Conservation (phyloP, 2,888 invertebrate species). For the Hipparchia semele region DNA sequence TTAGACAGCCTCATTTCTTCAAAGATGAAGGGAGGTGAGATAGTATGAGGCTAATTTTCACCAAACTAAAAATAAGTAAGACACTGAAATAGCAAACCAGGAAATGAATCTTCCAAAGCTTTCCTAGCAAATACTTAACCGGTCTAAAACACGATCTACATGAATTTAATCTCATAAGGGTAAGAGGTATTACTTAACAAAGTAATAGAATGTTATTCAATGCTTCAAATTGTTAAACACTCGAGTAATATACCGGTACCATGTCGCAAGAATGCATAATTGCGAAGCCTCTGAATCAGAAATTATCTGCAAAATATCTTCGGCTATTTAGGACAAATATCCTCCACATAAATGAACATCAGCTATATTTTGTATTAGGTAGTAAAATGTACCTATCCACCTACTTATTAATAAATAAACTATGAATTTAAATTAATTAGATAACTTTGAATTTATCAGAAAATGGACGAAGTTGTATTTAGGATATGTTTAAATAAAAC, state of each 20-base stretch:
- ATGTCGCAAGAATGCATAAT: constrained; percentile 25
- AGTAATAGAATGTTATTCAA: constrained; percentile 20
- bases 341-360: background rate
- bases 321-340: constrained; percentile 34
- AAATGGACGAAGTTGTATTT: background rate
- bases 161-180: constrained; percentile 10
- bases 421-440: background rate
- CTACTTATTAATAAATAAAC: background rate
- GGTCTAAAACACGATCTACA: background rate
- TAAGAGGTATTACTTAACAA: constrained; percentile 11
- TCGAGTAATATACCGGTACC: background rate
- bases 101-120: background rate
- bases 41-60: background rate
- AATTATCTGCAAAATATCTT: constrained; percentile 25
- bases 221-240: constrained; percentile 12
- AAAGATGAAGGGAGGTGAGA: too few relatives aligned
- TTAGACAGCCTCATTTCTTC: too few relatives aligned
- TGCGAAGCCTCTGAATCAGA: constrained; percentile 23
- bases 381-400: background rate
- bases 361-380: background rate
- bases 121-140: background rate
- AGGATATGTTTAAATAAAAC: background rate
- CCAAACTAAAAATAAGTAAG: background rate
- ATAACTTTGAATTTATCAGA: background rate
- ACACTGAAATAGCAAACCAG: background rate